Conservation (phyloP, 2,797 vertebrate genomes). For the Rhinoraja longicauda region DNA sequence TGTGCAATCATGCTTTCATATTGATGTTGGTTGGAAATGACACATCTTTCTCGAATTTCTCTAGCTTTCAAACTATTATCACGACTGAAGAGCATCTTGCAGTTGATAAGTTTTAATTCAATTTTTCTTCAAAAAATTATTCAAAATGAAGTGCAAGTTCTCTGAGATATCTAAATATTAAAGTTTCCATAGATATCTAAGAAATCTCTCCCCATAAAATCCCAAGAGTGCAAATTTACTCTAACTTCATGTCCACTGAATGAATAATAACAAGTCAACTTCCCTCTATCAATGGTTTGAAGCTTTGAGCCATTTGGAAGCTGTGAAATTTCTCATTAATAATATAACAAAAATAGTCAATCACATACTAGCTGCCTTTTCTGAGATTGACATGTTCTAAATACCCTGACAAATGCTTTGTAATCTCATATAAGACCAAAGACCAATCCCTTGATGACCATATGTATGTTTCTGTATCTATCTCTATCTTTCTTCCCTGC, state of each 20-base stretch:
- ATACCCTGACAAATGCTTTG: background rate
- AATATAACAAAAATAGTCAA: background rate
- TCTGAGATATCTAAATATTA: background rate
- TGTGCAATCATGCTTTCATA: background rate
- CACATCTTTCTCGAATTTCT: background rate
- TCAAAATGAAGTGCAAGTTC: background rate
- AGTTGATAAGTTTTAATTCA: background rate
- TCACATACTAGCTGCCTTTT: background rate
- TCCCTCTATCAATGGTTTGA: background rate
- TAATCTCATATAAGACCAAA: background rate
- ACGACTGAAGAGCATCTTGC: background rate
- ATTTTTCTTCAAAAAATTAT: background rate
- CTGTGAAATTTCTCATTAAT: background rate
- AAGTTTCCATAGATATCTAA: background rate
- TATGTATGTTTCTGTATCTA: background rate
- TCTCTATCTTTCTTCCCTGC: background rate
- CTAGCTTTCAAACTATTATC: background rate
- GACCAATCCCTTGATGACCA: background rate
- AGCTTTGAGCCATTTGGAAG: background rate
- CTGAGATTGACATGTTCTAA: background rate
- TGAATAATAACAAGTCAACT: background rate
- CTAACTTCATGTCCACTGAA: background rate
- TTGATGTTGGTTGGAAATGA: background rate
- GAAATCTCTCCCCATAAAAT: background rate
- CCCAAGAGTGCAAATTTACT: background rate